Base-by-base conservation (phyloP, 1,140 invertebrate species). In the Drosophila sturtevanti region DNA sequence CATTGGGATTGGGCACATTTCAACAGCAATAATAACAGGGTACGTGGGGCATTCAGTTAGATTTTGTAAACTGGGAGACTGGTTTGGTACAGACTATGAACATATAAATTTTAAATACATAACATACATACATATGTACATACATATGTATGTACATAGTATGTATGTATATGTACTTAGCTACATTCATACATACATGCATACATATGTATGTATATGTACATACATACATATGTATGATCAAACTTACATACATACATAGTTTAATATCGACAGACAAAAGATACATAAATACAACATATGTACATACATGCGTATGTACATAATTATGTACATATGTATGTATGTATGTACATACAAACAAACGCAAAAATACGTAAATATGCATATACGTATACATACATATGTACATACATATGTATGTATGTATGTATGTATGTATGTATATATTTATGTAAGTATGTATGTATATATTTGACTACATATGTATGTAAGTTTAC, bases 1-100 rank as follows among this genome's bases (percentile, higher is more conserved):
- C 78, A 86, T 85, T 85, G 79, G 63, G 76, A 48, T 48, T 21
- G 41, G 41, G 41, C 34, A 35, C 34, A 35, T 10, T 48, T 64
- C 31, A 22, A 62, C 58, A 48, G 24, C 31, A 37, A 24, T 78
- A 63, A 58, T 60, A 35, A 63, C 52, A 52, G 37, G 37, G 54
- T 56, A 48, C 35, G 14, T 31, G 44, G 52, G 14, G 31, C 61
- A 14, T 38, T 41, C n/a, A 5, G 34, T 14, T 11, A 18, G 34
- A 22, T 37, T 48, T 48, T 27, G 4, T 5, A 34, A 34, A 35
- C 16, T 60, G 16, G 2, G 5, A 37, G 18, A 37, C 22, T 14
- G 34, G 35, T 48, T 21, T 48, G 16, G 1, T 44, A 44, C 27
- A 31, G 5, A 31, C 2, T 9, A 12, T 10, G 24, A 10, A 24